phyloP scores from a whole-genome alignment of 2,113 vertebrate genomes.

The Catagonus wagneri region DNA sequence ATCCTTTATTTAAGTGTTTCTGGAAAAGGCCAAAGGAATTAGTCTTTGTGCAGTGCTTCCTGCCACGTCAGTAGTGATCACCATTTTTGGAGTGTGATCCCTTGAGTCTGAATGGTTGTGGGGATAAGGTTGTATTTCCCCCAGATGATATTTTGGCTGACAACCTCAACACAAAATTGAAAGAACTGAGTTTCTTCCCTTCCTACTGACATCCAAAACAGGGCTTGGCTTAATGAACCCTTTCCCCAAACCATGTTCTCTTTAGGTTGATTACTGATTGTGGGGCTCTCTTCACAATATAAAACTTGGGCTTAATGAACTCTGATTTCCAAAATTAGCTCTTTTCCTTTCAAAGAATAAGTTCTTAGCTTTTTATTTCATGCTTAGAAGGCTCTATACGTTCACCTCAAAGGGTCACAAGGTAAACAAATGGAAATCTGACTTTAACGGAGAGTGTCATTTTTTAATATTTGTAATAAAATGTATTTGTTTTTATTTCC shows the following conservation, averaged over 20 bases:
- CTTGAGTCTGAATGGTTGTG: neutral
- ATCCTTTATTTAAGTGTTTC: neutral
- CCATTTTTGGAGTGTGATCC: neutral
- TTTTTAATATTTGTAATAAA: constrained; percentile 53
- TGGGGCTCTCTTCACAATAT: neutral
- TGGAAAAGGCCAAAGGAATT: constrained; percentile 21
- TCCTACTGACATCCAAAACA: neutral
- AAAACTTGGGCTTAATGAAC: neutral
- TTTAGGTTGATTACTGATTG: constrained; percentile 1
- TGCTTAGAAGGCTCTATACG: neutral
- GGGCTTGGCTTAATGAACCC: neutral
- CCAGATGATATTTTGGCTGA: neutral
- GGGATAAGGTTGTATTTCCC: neutral
- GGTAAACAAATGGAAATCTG: constrained; percentile 9
- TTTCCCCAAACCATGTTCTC: neutral
- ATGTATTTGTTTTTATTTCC: constrained; percentile 57
- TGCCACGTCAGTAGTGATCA: neutral
- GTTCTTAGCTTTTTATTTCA: neutral
- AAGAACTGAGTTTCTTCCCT: neutral
- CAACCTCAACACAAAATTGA: neutral
- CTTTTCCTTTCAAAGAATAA: constrained; percentile 13
- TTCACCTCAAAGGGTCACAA: neutral
- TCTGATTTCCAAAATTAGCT: constrained; percentile 24
- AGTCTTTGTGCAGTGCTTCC: neutral
- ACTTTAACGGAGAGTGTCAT: neutral